Percentiles rank a stretch among this genome's conserved stretches.
Evolutionary conservation across 2,888 invertebrate genomes (phyloP).

Genomic region (Antitype chi): DNA sequence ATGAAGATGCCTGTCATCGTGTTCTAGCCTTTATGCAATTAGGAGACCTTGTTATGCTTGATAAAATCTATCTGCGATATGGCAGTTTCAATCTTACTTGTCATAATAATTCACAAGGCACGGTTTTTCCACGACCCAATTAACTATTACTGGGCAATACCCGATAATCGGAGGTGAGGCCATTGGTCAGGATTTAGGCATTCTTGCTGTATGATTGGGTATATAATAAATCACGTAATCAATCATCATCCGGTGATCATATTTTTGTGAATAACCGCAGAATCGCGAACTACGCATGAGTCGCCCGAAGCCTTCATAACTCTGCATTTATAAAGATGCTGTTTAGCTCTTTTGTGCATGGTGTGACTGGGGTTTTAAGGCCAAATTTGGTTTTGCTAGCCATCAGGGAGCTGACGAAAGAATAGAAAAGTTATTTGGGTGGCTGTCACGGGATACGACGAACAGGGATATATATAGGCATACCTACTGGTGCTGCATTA

Average conservation of each 20-base stretch:
- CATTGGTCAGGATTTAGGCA: not conserved
- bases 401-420: too few species aligned
- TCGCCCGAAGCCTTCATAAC: too few species aligned
- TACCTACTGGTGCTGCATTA: not conserved
- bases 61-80: conserved; percentile 9
- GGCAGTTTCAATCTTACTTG: not conserved
- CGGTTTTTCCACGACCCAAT: conserved; percentile 41
- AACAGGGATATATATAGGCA: too few species aligned
- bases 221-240: not conserved
- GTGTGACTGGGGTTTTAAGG: too few species aligned
- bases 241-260: not conserved
- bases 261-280: too few species aligned
- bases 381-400: too few species aligned
- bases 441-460: too few species aligned
- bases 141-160: conserved; percentile 17
- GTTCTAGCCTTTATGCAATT: not conserved
- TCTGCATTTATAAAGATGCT: too few species aligned
- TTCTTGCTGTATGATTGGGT: not conserved
- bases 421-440: too few species aligned
- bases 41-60: not conserved
- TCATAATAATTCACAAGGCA: not conserved
- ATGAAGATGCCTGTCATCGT: not conserved
- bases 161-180: not conserved
- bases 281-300: too few species aligned
- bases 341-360: too few species aligned